Conservation (phyloP, 2,888 invertebrate genomes). For the Pantelozetes paolii region DNA sequence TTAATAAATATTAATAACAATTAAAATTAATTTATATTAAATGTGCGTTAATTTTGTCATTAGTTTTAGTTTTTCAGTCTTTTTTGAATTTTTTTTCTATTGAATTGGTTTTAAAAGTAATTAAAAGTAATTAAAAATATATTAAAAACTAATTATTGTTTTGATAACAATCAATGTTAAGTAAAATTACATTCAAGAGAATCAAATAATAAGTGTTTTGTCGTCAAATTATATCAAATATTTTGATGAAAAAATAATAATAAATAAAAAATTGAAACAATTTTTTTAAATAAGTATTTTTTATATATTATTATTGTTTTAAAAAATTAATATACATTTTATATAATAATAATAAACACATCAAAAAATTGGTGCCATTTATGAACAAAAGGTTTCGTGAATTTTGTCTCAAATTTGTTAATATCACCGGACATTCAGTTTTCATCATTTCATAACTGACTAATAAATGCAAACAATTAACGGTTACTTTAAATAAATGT, state of each 20-base stretch:
- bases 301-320: background rate
- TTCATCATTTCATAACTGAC: background rate
- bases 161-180: too few relatives aligned
- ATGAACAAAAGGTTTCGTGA: background rate
- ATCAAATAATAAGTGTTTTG: too few relatives aligned
- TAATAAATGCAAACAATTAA: conserved; percentile 4
- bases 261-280: background rate
- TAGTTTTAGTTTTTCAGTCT: background rate
- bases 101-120: too few relatives aligned
- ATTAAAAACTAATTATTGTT: too few relatives aligned
- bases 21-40: background rate
- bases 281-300: too few relatives aligned
- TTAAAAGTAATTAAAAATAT: too few relatives aligned
- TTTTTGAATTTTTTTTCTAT: background rate
- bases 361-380: conserved; percentile 1
- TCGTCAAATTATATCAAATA: too few relatives aligned
- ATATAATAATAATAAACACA: background rate
- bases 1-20: background rate
- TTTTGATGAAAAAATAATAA: too few relatives aligned
- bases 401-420: too few relatives aligned
- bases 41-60: background rate
- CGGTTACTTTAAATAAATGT: background rate
- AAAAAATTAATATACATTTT: background rate
- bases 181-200: too few relatives aligned
- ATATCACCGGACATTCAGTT: conserved; percentile 6